Base-by-base conservation (phyloP, 2,888 invertebrate genomes). In the Hypomecis punctinalis region DNA sequence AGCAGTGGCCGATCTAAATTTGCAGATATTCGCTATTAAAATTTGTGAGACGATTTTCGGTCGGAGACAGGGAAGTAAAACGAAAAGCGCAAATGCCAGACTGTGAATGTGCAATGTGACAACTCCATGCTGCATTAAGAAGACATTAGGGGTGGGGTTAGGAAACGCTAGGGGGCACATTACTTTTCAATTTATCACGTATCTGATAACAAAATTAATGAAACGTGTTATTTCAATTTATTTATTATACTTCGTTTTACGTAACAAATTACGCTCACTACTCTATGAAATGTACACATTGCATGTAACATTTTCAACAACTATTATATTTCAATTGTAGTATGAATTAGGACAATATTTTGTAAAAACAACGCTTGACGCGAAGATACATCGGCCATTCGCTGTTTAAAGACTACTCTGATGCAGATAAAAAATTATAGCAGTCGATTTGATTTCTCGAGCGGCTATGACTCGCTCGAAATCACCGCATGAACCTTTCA, bases 111-210 rank as follows among this genome's bases (percentile, higher is more conserved):
- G 86, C 88, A 87, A 86, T 85, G 89, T 89, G 88, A 90, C 89
- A 91, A 87, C 86, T 88, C 85, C 84, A 86, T 88, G 84, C 86
- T 83, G 89, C 90, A 91, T 92, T 90, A 92, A 88, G 89, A 91
- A 91, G 85, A 88, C 89, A 91, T 91, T 91, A 90, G 86, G 86
- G 82, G 80, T 80, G 83, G 80, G 79, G 77, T 81, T 79, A 81
- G 76, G 71, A 71, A 76, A 80, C 75, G 81, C 78, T 80, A 78
- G 82, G 81, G 84, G 85, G 84, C 81, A 82, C 85, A 88, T 89
- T 90, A 90, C 90, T 88, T 81, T 74, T 76, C 82, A 79, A 90
- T 90, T 87, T 90, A 88, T 91, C 88, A 88, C 80, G 76, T 77
- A 82, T 82, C 76, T 76, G 80, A 84, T 82, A 83, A 73, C 70